Percentiles rank a stretch among this genome's conserved stretches.
These are phyloP conservation scores for Hafferia zeledoni DNA, from an alignment of 2,797 vertebrate species.

Conservation along the genomic window DNA sequence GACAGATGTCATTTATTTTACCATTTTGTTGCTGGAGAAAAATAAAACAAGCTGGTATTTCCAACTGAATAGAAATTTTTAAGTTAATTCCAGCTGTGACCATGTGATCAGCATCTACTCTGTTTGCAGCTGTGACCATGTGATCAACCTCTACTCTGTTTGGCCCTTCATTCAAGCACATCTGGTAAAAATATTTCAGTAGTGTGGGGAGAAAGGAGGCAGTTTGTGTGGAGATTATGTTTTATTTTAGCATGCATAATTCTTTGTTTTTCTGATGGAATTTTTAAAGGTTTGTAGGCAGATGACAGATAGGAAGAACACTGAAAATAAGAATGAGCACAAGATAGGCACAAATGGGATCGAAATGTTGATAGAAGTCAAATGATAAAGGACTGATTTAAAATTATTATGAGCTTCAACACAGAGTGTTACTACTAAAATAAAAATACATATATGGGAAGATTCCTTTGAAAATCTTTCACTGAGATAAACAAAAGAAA, in stretches of 20 bases:
- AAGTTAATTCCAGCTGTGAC: constrained; percentile 43
- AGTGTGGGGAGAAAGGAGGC: neutral
- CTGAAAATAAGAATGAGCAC: neutral
- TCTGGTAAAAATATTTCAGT: constrained; percentile 45
- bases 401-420: neutral
- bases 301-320: neutral
- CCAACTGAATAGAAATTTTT: neutral
- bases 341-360: neutral
- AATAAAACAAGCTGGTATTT: constrained; percentile 29
- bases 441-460: neutral
- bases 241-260: constrained; percentile 6
- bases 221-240: neutral
- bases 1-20: constrained; percentile 28
- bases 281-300: neutral
- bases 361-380: neutral
- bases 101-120: constrained; percentile 26
- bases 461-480: neutral
- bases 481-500: neutral
- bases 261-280: neutral
- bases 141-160: constrained; percentile 19
- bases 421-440: neutral
- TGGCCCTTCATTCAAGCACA: constrained; percentile 8
- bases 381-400: neutral
- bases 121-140: constrained; percentile 41
- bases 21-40: constrained; percentile 17